Evolutionary conservation across 2,797 vertebrate genomes (phyloP).

Genomic region (Gambelia wislizenii): DNA sequence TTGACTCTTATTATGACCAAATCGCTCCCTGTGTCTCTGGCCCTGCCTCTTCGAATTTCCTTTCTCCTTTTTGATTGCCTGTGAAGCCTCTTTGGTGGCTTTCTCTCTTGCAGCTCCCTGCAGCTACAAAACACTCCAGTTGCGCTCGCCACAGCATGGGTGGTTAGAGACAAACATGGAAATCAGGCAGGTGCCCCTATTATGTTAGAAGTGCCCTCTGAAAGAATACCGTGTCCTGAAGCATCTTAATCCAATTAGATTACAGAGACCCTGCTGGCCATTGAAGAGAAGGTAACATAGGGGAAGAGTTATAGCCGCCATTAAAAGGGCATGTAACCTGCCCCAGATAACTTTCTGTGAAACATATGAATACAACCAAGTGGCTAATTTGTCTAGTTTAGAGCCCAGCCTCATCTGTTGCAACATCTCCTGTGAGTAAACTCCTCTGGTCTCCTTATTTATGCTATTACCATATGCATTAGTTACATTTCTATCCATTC

Average conservation of each 20-base stretch:
- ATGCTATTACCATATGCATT: neutral
- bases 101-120: constrained; percentile 45
- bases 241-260: constrained; percentile 32
- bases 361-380: neutral
- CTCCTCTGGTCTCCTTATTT: neutral
- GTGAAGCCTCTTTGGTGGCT: constrained; percentile 37
- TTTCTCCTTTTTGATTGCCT: constrained; percentile 50
- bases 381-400: neutral
- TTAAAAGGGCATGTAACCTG: constrained; percentile 16
- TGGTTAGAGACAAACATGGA: constrained; percentile 41
- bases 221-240: neutral
- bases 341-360: constrained; percentile 28
- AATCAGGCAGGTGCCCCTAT: constrained; percentile 31
- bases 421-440: neutral
- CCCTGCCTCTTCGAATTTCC: constrained; percentile 46
- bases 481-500: neutral
- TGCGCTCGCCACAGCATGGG: constrained; percentile 26
- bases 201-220: constrained; percentile 35
- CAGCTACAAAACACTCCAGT: constrained; percentile 46
- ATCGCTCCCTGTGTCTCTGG: neutral
- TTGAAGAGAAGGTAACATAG: constrained; percentile 10
- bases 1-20: neutral
- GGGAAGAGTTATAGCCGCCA: constrained; percentile 20
- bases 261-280: neutral
- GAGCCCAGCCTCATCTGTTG: too few species aligned